A percentile compares a stretch with the other conserved stretches of the same genome.
Conservation (phyloP, 2,113 vertebrate genomes). For the Notiomystis cincta region DNA sequence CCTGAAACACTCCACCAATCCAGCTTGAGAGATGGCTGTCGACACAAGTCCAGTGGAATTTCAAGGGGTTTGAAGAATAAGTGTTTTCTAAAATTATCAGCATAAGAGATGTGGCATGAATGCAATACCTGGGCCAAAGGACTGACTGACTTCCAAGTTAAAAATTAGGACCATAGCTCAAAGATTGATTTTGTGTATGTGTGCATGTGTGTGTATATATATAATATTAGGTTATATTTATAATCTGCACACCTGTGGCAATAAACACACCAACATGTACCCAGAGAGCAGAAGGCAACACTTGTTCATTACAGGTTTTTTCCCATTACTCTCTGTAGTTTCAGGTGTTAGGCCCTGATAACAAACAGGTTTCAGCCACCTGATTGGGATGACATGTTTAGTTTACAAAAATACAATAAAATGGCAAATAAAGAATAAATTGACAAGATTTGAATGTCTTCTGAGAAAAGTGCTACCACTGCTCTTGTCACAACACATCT, state of each 20-base stretch:
- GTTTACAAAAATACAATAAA: neutral
- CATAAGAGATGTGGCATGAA: neutral
- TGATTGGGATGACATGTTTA: neutral
- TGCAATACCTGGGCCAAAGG: neutral
- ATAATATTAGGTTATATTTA: neutral
- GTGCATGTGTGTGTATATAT: no score
- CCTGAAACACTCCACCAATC: neutral
- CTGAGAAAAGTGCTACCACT: neutral
- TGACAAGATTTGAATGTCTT: neutral
- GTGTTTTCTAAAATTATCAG: neutral
- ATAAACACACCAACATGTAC: neutral
- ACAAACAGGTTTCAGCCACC: neutral
- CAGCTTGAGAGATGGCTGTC: neutral
- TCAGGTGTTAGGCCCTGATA: neutral
- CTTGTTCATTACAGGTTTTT: neutral
- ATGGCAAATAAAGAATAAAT: neutral
- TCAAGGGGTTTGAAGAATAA: neutral
- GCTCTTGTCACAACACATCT: neutral
- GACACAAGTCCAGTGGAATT: neutral
- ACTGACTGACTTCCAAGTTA: neutral
- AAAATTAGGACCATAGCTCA: neutral
- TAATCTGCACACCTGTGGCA: neutral
- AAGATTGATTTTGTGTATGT: neutral
- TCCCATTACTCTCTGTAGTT: neutral
- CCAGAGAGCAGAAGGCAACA: neutral